phyloP scores from a whole-genome alignment of 2,888 invertebrate genomes.

The Harpalus rufipes region DNA sequence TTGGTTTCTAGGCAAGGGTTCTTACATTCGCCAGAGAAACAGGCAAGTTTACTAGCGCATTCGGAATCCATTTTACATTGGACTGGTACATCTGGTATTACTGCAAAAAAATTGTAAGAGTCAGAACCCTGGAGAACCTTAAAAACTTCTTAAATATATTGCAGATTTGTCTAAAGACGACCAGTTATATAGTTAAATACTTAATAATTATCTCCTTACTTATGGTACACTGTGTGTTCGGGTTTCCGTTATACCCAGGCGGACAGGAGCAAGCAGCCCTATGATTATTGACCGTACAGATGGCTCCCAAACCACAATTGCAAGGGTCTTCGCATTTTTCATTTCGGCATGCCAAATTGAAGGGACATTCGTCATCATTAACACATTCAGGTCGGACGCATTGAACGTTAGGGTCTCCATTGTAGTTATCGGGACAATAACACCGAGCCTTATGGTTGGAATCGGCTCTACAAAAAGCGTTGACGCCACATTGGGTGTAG shows the following conservation, averaged over 20 bases:
- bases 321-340: slow-evolving; percentile 92
- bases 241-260: slow-evolving; percentile 89
- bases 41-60: slow-evolving; percentile 91
- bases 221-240: slow-evolving; percentile 83
- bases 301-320: slow-evolving; percentile 87
- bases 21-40: slow-evolving; percentile 87
- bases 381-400: slow-evolving; percentile 90
- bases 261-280: slow-evolving; percentile 89
- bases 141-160: too few species aligned
- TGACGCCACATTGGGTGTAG: slow-evolving; percentile 88
- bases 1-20: slow-evolving; percentile 88
- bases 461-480: slow-evolving; percentile 88
- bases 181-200: not conserved
- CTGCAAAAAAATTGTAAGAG: slow-evolving; percentile 71
- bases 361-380: slow-evolving; percentile 87
- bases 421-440: slow-evolving; percentile 86
- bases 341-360: slow-evolving; percentile 87
- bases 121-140: too few species aligned
- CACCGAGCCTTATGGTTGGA: slow-evolving; percentile 89
- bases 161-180: too few species aligned
- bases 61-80: slow-evolving; percentile 90
- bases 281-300: slow-evolving; percentile 89
- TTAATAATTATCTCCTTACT: slow-evolving; percentile 75
- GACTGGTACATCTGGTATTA: slow-evolving; percentile 79
- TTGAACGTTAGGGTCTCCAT: slow-evolving; percentile 88